Percentiles rank a stretch among this genome's conserved stretches.
phyloP scores from a whole-genome alignment of 2,888 invertebrate genomes.

The Aproaerema taeniolella region DNA sequence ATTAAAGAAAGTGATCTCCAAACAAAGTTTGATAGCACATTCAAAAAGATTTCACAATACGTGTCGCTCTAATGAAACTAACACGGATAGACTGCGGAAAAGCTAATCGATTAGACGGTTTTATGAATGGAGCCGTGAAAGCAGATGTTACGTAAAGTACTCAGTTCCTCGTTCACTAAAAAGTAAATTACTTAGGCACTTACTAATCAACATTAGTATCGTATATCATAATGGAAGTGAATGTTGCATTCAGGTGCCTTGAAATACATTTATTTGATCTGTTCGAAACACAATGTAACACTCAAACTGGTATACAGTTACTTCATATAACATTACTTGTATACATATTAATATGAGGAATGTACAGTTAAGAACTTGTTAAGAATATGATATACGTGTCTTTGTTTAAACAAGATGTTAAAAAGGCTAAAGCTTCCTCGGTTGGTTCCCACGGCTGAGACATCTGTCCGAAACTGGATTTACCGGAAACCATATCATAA shows the following conservation, averaged over 20 bases:
- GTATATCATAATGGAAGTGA: constrained; percentile 7
- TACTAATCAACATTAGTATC: constrained; percentile 1
- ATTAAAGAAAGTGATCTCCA: constrained; percentile 4
- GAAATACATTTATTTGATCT: constrained; percentile 7
- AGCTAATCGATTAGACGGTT: constrained; percentile 11
- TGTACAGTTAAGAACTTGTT: constrained; percentile 12
- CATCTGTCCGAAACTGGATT: constrained; percentile 64
- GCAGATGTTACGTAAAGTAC: constrained; percentile 44
- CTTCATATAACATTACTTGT: constrained; percentile 1
- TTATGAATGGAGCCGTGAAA: constrained; percentile 36
- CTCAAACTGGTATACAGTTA: constrained; percentile 8
- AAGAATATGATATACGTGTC: constrained; percentile 1
- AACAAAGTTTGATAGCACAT: neutral
- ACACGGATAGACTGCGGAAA: constrained; percentile 7
- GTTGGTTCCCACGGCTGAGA: constrained; percentile 64
- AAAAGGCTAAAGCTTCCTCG: constrained; percentile 21
- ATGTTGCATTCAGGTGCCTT: constrained; percentile 8
- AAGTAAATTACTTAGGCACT: no score
- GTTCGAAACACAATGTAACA: constrained; percentile 4
- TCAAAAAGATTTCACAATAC: constrained; percentile 4
- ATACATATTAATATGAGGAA: constrained; percentile 10
- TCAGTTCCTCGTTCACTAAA: no score
- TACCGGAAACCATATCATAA: constrained; percentile 54
- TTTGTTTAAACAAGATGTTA: constrained; percentile 1
- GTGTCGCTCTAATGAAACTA: no score